Base-by-base conservation (phyloP, 2,113 vertebrate species). In the Pelmatolapia mariae region DNA sequence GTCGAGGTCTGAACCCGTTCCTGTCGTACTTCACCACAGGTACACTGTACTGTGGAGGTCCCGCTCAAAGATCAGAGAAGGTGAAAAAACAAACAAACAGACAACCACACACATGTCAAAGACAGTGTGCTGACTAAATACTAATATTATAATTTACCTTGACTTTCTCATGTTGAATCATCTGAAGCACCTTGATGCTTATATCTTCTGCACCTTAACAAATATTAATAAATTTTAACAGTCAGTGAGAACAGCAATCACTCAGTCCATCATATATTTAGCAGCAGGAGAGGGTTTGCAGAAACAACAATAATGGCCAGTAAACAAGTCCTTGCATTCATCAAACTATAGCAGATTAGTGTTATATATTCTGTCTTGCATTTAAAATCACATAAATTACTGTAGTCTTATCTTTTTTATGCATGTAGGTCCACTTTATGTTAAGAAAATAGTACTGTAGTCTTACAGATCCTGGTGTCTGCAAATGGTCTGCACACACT, bases 1-100 rank as follows among this genome's bases (percentile, higher is more conserved):
- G 96, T 6, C 97, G 96, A 0, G 97, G 96, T 82, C 97, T 97
- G 95, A 98, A 99, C 4, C 98, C 98, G 2, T 98, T 98, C 88
- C 98, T 96, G 96, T 99, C 98, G 0, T 98, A 99, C 86, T 99
- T 99, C 73, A 97, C 94, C 93, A 98, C 98, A 0, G 97, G 96
- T 29, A 96, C 94, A 1, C 97, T 97, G 2, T 99, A 99, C 98
- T 99, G 97, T 80, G 63, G 45, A 50, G n/a, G 68, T 52, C 16
- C 11, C 13, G 59, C 33, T 80, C 66, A 45, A n/a, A n/a, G 81
- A 29, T 88, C 56, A 89, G 38, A 50, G 16, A 29, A 22, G 22
- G 24, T 26, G 19, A 9, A 36, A 36, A 10, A 38, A 80, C 19
- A 47, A 29, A 8, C 56, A 29, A 43, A 24, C 8, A 33, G 26